Percentiles rank a stretch among this genome's conserved stretches.
Conservation (phyloP, 1,140 invertebrate genomes). For the Dinoponera quadriceps region DNA sequence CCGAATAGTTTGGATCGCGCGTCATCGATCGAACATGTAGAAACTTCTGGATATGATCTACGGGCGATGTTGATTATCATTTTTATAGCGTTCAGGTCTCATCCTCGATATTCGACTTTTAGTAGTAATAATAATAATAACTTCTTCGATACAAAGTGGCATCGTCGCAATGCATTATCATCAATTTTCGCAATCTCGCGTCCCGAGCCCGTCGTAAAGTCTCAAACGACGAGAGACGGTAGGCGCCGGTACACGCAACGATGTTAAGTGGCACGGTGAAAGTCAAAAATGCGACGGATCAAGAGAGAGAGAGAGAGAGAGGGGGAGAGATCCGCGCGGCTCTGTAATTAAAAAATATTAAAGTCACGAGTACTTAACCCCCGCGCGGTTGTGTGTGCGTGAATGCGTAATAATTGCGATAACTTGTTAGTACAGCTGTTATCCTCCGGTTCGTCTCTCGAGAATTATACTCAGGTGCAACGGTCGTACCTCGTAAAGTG, state of each 20-base stretch:
- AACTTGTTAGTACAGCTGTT: slow-evolving; percentile 52
- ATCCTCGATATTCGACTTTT: not conserved
- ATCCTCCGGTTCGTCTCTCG: slow-evolving; percentile 26
- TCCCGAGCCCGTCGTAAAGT: slow-evolving; percentile 16
- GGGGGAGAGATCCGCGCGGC: not conserved
- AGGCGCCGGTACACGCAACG: not conserved
- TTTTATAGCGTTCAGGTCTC: not conserved
- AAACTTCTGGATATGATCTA: not conserved
- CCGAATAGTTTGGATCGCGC: slow-evolving; percentile 46
- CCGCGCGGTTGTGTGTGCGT: not conserved
- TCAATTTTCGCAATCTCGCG: slow-evolving; percentile 26
- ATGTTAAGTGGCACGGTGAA: slow-evolving; percentile 36
- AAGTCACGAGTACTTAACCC: slow-evolving; percentile 37
- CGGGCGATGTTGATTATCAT: not conserved
- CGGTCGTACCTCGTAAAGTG: slow-evolving; percentile 49
- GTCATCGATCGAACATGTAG: not conserved
- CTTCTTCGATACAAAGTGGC: not conserved
- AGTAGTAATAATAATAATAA: too few relatives aligned
- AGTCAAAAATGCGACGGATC: not conserved
- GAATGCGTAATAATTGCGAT: slow-evolving; percentile 49
- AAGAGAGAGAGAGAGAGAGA: slow-evolving; percentile 12
- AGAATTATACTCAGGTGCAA: slow-evolving; percentile 28
- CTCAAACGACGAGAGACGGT: not conserved
- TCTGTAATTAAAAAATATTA: slow-evolving; percentile 53
- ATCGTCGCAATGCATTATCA: not conserved